Evolutionary conservation across 2,113 vertebrate genomes (phyloP).

Genomic region (Psophia crepitans): DNA sequence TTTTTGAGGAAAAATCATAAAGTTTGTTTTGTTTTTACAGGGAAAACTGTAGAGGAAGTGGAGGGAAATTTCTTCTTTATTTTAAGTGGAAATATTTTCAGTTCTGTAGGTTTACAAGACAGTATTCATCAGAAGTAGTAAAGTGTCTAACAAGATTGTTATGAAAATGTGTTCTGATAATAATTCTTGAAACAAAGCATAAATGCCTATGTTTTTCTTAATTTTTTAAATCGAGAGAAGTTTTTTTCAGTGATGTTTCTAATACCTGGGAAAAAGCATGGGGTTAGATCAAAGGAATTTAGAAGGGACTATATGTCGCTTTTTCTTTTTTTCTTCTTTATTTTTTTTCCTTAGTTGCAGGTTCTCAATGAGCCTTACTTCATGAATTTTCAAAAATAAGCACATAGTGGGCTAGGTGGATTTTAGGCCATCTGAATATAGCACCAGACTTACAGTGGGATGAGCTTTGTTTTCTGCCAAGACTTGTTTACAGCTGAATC

Average conservation of each 20-base stretch:
- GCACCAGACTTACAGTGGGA: not conserved
- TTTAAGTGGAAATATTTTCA: not conserved
- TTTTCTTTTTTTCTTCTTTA: fast-evolving
- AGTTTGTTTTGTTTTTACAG: not conserved
- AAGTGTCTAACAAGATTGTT: not conserved
- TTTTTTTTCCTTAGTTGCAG: no score
- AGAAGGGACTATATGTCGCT: not conserved
- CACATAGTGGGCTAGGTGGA: not conserved
- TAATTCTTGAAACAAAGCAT: not conserved
- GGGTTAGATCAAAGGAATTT: not conserved
- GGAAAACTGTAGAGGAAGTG: not conserved
- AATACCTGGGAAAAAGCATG: not conserved
- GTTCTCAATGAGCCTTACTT: not conserved
- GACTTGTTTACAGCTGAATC: not conserved
- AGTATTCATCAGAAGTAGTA: not conserved
- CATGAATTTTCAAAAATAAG: not conserved
- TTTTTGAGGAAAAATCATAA: not conserved
- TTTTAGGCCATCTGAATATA: not conserved
- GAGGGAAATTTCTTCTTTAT: not conserved
- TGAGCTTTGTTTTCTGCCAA: not conserved
- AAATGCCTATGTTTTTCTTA: not conserved
- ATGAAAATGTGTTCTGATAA: not conserved
- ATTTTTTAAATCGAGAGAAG: not conserved
- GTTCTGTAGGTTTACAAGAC: not conserved
- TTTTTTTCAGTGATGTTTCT: not conserved